These are phyloP conservation scores for Ashinkailepas kermadecensis DNA, from an alignment of 2,888 invertebrate genomes.

Conservation along the genomic window DNA sequence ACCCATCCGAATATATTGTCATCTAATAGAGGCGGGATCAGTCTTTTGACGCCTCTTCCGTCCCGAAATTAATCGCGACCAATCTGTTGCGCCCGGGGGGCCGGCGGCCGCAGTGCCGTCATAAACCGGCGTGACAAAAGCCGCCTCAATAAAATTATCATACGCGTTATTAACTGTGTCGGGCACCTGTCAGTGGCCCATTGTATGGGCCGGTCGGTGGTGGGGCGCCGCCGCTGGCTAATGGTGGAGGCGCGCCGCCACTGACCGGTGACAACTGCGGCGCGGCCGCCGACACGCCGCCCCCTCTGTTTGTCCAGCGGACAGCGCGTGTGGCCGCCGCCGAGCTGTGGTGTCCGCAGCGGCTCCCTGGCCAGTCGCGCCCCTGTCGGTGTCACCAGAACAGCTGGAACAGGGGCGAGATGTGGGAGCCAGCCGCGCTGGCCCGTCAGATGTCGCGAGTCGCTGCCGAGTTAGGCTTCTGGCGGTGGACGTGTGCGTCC, in stretches of 20 bases:
- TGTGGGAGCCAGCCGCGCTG: no score
- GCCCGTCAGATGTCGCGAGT: no score
- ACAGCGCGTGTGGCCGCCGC: no score
- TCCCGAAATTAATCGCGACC: neutral
- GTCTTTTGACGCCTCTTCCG: neutral
- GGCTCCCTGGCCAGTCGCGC: no score
- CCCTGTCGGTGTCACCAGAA: no score
- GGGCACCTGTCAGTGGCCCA: conserved; percentile 2
- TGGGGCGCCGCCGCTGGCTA: conserved; percentile 25
- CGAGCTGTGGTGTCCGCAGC: no score
- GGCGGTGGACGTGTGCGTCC: no score
- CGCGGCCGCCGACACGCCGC: no score
- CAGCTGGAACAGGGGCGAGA: no score
- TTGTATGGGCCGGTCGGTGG: neutral
- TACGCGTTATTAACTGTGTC: neutral
- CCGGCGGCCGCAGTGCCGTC: neutral
- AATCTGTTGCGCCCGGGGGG: neutral
- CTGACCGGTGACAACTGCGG: neutral
- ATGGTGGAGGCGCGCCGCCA: conserved; percentile 21
- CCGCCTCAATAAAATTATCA: conserved; percentile 14
- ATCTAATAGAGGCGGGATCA: neutral
- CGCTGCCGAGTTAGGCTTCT: no score
- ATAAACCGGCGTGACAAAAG: neutral
- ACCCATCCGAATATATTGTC: neutral
- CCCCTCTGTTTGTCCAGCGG: no score